Percentiles rank a stretch among this genome's conserved stretches.
phyloP scores from a whole-genome alignment of 2,888 invertebrate genomes.

The Callyntrura sp. region DNA sequence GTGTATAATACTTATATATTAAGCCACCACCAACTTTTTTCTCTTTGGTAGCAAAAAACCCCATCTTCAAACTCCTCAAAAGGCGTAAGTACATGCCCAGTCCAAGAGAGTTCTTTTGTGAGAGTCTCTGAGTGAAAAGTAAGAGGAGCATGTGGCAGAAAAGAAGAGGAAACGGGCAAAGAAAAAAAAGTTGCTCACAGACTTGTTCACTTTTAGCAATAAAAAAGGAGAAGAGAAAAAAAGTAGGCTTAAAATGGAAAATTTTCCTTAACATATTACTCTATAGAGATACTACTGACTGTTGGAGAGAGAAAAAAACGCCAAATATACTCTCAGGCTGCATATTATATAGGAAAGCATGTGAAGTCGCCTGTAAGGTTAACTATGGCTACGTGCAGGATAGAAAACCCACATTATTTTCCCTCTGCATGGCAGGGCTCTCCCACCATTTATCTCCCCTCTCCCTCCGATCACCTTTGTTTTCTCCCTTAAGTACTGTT shows the following conservation, averaged over 20 bases:
- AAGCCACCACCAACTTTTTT: constrained; percentile 30
- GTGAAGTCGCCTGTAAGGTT: not conserved
- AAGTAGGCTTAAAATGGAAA: constrained; percentile 27
- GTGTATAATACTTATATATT: constrained; percentile 31
- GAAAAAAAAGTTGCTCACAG: constrained; percentile 24
- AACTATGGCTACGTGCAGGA: not conserved
- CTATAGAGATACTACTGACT: not conserved
- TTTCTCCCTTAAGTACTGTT: constrained; percentile 70
- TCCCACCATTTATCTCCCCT: not conserved
- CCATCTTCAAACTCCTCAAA: not conserved
- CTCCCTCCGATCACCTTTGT: constrained; percentile 57
- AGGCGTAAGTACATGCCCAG: constrained; percentile 10
- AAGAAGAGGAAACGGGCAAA: constrained; percentile 1
- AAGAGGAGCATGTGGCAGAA: constrained; percentile 11
- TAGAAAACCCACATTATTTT: not conserved
- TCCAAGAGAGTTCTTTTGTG: constrained; percentile 17
- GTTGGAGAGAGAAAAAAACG: not conserved
- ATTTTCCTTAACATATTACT: constrained; percentile 21
- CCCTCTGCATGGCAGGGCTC: not conserved
- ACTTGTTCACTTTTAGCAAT: constrained; percentile 52
- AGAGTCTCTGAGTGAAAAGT: constrained; percentile 37
- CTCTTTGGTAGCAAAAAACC: not conserved
- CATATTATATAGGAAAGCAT: not conserved
- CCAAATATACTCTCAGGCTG: not conserved
- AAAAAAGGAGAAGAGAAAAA: constrained; percentile 23